Conservation (phyloP, 2,797 vertebrate genomes). For the Poeciliopsis infans region DNA sequence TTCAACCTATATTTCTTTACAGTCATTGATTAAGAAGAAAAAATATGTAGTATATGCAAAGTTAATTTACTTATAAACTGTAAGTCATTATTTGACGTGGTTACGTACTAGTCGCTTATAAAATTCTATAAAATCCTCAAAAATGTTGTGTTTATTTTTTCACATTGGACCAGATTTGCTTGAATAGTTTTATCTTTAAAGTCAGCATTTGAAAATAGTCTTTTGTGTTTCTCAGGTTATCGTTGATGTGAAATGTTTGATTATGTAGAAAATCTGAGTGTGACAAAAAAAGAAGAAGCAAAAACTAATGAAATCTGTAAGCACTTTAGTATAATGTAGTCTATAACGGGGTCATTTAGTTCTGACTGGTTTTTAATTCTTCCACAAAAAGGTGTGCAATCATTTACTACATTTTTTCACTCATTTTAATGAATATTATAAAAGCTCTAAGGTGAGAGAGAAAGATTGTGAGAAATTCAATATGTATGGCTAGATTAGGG, state of each 20-base stretch:
- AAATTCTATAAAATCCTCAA: background rate
- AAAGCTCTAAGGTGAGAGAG: background rate
- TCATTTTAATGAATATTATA: background rate
- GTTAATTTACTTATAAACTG: background rate
- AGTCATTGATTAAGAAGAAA: background rate
- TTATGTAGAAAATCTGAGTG: background rate
- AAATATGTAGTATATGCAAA: background rate
- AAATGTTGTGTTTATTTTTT: background rate
- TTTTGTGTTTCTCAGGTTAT: background rate
- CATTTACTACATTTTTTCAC: background rate
- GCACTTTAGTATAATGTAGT: background rate
- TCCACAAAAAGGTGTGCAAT: background rate
- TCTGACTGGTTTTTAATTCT: background rate
- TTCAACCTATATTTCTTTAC: background rate
- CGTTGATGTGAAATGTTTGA: background rate
- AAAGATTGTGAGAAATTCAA: background rate
- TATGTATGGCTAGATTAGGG: background rate
- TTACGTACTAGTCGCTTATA: background rate
- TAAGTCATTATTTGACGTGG: background rate
- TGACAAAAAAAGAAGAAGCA: background rate
- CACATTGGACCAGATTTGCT: background rate
- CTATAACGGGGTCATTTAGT: background rate
- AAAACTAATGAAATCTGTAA: background rate
- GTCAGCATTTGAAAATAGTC: background rate
- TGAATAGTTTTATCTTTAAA: background rate